Evolutionary conservation across 2,113 vertebrate species (phyloP).

Genomic region (Cyanocitta stelleri): DNA sequence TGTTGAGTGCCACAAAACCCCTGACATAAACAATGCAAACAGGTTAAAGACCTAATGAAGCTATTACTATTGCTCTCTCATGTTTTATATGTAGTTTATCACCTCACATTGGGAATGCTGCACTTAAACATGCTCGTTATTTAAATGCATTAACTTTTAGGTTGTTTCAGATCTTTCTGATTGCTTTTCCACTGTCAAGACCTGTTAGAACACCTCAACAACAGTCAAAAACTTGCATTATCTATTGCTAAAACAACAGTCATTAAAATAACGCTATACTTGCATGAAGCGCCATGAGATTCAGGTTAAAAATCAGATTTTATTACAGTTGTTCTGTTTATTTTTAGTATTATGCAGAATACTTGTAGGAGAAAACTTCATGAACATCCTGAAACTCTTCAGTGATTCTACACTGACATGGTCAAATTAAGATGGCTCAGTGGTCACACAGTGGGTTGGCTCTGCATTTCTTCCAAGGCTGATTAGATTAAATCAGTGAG

Average conservation of each 20-base stretch:
- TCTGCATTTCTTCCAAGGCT: neutral
- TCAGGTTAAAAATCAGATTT: neutral
- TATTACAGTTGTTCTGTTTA: neutral
- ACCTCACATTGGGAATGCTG: neutral
- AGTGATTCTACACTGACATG: neutral
- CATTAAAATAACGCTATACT: neutral
- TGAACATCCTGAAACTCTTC: accelerated
- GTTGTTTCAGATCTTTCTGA: neutral
- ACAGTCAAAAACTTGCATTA: neutral
- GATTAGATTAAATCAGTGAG: neutral
- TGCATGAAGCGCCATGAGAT: neutral
- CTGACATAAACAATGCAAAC: neutral
- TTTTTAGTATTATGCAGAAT: neutral
- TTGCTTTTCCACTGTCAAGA: neutral
- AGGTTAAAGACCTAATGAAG: neutral
- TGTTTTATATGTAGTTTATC: neutral
- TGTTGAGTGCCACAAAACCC: neutral
- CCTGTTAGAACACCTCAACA: neutral
- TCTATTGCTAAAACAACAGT: neutral
- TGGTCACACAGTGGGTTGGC: neutral
- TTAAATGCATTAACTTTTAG: neutral
- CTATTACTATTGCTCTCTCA: neutral
- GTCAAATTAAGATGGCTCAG: neutral
- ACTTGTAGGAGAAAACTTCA: neutral
- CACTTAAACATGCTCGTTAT: neutral